Base-by-base conservation (phyloP, 2,113 vertebrate genomes). In the Callionymus lyra region DNA sequence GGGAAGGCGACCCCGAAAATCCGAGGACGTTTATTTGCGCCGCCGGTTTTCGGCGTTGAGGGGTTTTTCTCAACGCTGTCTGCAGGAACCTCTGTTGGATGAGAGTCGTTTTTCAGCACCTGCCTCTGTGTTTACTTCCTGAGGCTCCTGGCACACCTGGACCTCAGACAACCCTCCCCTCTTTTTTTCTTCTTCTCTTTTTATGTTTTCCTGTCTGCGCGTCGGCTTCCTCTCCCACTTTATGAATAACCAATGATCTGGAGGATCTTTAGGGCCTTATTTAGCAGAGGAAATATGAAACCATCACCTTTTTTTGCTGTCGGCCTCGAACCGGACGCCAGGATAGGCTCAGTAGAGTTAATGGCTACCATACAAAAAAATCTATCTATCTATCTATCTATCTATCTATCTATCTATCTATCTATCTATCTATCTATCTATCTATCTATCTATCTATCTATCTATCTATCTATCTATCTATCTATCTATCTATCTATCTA, bases 141-240 rank as follows among this genome's bases (percentile, higher is more conserved):
- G 55, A 61, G 63, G 76, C 72, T 71, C 38, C 72, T 62, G 43
- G 76, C 62, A 68, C 78, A 80, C 81, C 81, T 83, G 78, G 70
- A 74, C 53, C 52, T 32, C 16, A 52, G 55, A 53, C 61, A 53
- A 53, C 59, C 57, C 63, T 55, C 68, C 65, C 52, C 51, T 56
- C 58, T 64, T 65, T 48, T 63, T 62, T 38, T 62, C 52, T 34
- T 18, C 63, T 50, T 50, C 46, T 18, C 51, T 27, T 18, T 37
- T 15, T 35, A 18, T 38, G 6, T 14, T 35, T 44, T 56, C 42
- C 40, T 34, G 47, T 31, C 27, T 44, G 50, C 57, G 59, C 65
- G 72, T 58, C 49, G 38, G 37, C 48, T 44, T 58, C 35, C 48
- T 53, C 40, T 38, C 36, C 53, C 32, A 39, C 62, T 70, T 42